Conservation (phyloP, 2,113 vertebrate species). For the Cyrtonyx montezumae region DNA sequence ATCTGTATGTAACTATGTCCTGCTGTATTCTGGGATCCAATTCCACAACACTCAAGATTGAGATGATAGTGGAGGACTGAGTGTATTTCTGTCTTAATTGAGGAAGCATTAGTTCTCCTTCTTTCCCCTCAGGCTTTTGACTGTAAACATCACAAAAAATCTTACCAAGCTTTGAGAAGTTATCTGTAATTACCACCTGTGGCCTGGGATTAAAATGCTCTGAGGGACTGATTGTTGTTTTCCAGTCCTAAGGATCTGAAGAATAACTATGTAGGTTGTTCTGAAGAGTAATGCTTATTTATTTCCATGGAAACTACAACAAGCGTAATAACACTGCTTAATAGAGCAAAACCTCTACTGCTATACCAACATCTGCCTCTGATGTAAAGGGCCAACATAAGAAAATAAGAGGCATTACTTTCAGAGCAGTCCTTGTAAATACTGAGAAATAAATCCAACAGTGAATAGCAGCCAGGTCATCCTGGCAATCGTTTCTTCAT, state of each 20-base stretch:
- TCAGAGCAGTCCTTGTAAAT: too few relatives aligned
- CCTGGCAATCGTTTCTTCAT: not conserved
- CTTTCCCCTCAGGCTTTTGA: not conserved
- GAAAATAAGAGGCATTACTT: too few relatives aligned
- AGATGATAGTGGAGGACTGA: not conserved
- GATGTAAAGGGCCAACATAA: too few relatives aligned
- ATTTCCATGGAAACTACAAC: too few relatives aligned
- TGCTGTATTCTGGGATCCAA: not conserved
- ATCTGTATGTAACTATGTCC: not conserved
- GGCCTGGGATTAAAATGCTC: not conserved
- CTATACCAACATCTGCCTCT: too few relatives aligned
- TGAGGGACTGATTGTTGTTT: not conserved
- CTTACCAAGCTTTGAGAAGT: not conserved
- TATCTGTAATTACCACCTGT: not conserved
- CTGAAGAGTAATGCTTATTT: too few relatives aligned
- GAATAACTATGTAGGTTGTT: not conserved
- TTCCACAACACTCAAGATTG: not conserved
- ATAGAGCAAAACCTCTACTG: too few relatives aligned
- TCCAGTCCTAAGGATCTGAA: not conserved
- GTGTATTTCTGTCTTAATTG: not conserved
- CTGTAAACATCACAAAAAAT: not conserved
- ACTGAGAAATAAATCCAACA: not conserved
- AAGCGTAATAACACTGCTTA: too few relatives aligned
- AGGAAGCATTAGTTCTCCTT: not conserved
- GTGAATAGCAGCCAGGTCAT: not conserved